Conservation (phyloP, 2,888 invertebrate genomes). For the Beris morrisii region DNA sequence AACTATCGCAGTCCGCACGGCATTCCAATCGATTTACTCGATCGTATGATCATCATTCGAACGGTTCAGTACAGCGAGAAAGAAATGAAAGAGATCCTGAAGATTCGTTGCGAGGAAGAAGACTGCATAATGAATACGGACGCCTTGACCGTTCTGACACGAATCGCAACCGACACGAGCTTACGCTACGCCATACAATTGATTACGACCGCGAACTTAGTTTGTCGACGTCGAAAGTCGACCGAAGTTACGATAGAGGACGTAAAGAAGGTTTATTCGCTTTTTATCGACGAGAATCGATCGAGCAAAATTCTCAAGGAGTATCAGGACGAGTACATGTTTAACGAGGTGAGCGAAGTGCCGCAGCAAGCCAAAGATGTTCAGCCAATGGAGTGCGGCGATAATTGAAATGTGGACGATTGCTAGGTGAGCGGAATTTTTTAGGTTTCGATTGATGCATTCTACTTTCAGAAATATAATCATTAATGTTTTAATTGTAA, state of each 20-base stretch:
- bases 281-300: conserved; percentile 92
- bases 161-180: conserved; percentile 91
- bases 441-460: background rate
- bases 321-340: conserved; percentile 96
- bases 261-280: conserved; percentile 89
- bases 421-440: background rate
- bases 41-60: conserved; percentile 92
- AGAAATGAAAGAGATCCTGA: conserved; percentile 88
- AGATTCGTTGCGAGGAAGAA: conserved; percentile 96
- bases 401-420: conserved; percentile 35
- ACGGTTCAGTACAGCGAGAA: conserved; percentile 85
- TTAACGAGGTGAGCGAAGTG: conserved; percentile 63
- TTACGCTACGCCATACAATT: conserved; percentile 96
- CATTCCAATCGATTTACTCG: conserved; percentile 93
- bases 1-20: conserved; percentile 95
- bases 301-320: conserved; percentile 93
- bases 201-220: conserved; percentile 93
- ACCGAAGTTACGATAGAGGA: conserved; percentile 84
- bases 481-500: too few species aligned
- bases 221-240: conserved; percentile 87
- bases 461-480: background rate
- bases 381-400: conserved; percentile 52
- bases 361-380: conserved; percentile 42
- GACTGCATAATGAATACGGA: conserved; percentile 93
- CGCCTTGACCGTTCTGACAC: conserved; percentile 86